phyloP scores from a whole-genome alignment of 2,888 invertebrate species.

The Gisinianus flammeolus region DNA sequence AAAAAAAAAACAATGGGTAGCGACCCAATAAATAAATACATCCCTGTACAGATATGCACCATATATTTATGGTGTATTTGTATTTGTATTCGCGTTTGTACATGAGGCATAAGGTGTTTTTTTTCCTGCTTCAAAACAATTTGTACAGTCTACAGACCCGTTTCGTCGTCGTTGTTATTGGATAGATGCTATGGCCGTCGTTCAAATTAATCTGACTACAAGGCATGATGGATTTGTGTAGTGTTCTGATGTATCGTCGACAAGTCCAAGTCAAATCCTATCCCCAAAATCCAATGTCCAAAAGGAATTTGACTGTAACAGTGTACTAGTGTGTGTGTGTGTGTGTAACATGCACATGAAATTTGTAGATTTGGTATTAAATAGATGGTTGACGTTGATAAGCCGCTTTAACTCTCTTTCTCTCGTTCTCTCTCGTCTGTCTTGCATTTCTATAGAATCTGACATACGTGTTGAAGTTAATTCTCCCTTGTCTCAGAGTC shows the following conservation, averaged over 20 bases:
- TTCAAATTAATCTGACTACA: no score
- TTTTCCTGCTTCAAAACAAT: no score
- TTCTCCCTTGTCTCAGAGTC: conserved; percentile 15
- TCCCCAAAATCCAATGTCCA: not conserved
- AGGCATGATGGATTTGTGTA: not conserved
- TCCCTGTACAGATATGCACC: no score
- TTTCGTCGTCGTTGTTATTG: no score
- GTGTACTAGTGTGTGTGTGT: not conserved
- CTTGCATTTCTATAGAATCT: not conserved
- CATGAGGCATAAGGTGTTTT: no score
- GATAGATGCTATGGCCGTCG: no score
- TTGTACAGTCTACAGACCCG: no score
- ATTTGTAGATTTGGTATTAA: conserved; percentile 29
- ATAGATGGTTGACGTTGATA: conserved; percentile 34
- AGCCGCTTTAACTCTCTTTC: not conserved
- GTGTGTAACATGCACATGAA: not conserved
- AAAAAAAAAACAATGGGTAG: no score
- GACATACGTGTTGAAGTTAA: conserved; percentile 25
- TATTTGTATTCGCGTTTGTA: no score
- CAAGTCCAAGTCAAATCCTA: not conserved
- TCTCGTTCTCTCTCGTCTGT: conserved; percentile 3
- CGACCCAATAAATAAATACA: no score
- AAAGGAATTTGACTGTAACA: not conserved
- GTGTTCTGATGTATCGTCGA: not conserved
- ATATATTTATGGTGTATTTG: no score